Base-by-base conservation (phyloP, 2,797 vertebrate genomes). In the Brachymystax lenok region DNA sequence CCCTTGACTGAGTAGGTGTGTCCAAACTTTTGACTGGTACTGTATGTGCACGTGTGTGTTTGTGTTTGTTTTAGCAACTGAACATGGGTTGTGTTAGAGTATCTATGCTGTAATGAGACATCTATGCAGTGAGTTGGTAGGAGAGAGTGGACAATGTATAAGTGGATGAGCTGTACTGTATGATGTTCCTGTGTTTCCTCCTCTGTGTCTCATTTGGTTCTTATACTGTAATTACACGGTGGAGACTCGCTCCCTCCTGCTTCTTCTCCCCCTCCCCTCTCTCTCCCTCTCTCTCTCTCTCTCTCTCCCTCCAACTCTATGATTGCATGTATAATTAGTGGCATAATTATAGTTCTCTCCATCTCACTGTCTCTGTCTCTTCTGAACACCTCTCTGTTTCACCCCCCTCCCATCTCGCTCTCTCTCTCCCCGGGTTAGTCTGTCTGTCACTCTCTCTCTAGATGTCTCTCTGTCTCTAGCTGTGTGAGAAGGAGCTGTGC, bases 271-370 rank as follows among this genome's bases (percentile, higher is more conserved):
- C 86, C 83, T 85, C 81, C 80, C 77, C 71, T 33, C 17, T 71
- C 73, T 50, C 50, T 35, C 24, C 14, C 21, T 52, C 50, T 50
- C 71, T n/a, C 33, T n/a, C 74, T 52, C 21, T 63, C 30, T 50
- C 71, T 28, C 76, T 72, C 74, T 74, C 76, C 79, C 78, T 88
- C 84, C 17, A 52, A 76, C 82, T 88, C 86, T 86, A 83, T 84
- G 86, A 93, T 92, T 92, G 92, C 88, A 92, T 92, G 92, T 93
- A 92, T 93, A 93, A 93, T 94, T 94, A 92, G 89, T 90, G 83
- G 85, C 86, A 91, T 93, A 92, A 94, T 94, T 92, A 93, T 88
- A 90, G 86, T 87, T 92, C 88, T 88, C 85, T 86, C 85, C 83
- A 72, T 90, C 87, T 85, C 76, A 87, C 88, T 88, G 87, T 85